Conservation (phyloP, 2,113 vertebrate species). For the Callospermophilus lateralis region DNA sequence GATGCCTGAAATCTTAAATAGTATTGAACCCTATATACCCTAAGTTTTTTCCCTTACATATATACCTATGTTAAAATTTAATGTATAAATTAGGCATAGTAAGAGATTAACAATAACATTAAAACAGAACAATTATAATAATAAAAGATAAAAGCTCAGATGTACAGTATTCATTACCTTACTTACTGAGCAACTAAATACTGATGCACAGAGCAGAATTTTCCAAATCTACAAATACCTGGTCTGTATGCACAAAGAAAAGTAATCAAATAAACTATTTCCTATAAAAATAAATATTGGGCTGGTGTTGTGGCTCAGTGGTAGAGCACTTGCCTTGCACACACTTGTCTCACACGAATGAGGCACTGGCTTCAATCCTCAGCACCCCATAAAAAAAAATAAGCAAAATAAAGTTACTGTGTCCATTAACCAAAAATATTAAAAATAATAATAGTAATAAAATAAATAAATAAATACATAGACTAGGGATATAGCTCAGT, state of each 20-base stretch:
- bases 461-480: not conserved
- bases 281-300: not conserved
- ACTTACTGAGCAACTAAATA: slow-evolving; percentile 1
- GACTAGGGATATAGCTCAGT: not conserved
- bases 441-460: too few species aligned
- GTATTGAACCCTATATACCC: not conserved
- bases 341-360: not conserved
- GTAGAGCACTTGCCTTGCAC: not conserved
- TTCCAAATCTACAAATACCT: not conserved
- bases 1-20: not conserved
- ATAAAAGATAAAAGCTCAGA: not conserved
- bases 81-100: not conserved
- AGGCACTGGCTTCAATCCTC: not conserved
- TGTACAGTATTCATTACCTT: not conserved
- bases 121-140: not conserved
- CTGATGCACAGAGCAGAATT: not conserved
- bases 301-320: not conserved
- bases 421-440: too few species aligned
- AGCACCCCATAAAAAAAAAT: not conserved
- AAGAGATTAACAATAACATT: not conserved
- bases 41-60: not conserved
- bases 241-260: not conserved
- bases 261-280: not conserved
- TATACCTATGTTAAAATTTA: not conserved
- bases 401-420: too few species aligned